These are phyloP conservation scores for Drosophila nasuta DNA, from an alignment of 1,140 invertebrate genomes.

Conservation along the genomic window DNA sequence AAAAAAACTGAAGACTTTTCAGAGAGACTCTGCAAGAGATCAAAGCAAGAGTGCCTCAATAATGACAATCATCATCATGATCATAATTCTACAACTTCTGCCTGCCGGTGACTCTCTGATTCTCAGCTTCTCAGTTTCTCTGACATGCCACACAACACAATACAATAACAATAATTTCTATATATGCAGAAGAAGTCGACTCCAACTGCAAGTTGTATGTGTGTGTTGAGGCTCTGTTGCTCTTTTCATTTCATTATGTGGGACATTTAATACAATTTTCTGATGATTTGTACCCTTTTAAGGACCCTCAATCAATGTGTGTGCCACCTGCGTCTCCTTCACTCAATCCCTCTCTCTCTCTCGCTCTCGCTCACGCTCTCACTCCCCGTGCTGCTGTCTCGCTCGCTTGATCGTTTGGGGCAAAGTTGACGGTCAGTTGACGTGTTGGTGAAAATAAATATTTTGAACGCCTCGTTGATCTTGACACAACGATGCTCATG, in stretches of 20 bases:
- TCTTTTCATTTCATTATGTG: constrained; percentile 61
- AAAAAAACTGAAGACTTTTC: constrained; percentile 19
- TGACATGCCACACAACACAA: constrained; percentile 54
- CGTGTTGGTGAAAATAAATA: constrained; percentile 28
- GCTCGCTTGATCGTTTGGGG: constrained; percentile 20
- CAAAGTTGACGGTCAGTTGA: constrained; percentile 13
- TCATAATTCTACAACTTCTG: constrained; percentile 60
- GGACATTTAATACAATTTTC: constrained; percentile 80
- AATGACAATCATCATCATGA: constrained; percentile 78
- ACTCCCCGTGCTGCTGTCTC: neutral
- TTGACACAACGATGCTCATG: constrained; percentile 39
- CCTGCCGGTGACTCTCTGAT: constrained; percentile 43
- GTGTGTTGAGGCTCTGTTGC: constrained; percentile 5
- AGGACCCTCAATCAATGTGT: constrained; percentile 80
- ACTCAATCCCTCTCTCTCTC: constrained; percentile 16
- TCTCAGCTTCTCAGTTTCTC: constrained; percentile 55
- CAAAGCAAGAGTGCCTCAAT: constrained; percentile 84
- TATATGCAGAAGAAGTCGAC: constrained; percentile 25
- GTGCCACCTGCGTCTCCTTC: constrained; percentile 48
- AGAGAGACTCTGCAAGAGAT: constrained; percentile 45
- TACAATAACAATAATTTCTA: constrained; percentile 69
- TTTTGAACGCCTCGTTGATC: constrained; percentile 75
- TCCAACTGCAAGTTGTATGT: neutral
- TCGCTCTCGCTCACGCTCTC: constrained; percentile 13
- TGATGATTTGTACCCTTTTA: constrained; percentile 80